A percentile compares a stretch with the other conserved stretches of the same genome.
These are phyloP conservation scores for Nibea albiflora DNA, from an alignment of 2,113 vertebrate species.

Conservation along the genomic window DNA sequence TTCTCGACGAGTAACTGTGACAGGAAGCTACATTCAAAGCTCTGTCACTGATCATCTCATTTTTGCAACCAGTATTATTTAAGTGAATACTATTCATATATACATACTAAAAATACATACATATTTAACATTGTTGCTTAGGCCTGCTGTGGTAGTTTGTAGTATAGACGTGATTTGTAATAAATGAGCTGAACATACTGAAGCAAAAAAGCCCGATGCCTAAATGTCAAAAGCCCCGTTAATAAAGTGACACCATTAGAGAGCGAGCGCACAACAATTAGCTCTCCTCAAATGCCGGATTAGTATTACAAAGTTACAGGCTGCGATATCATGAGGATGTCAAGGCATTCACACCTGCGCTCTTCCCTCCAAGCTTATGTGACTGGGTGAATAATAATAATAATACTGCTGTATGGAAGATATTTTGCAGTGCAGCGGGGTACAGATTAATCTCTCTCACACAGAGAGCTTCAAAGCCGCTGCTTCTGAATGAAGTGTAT, in stretches of 20 bases:
- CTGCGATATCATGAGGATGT: conserved; percentile 2
- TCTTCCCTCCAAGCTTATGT: background rate
- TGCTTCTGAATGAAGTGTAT: background rate
- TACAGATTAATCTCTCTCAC: conserved; percentile 22
- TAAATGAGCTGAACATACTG: background rate
- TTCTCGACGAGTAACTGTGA: background rate
- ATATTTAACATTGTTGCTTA: background rate
- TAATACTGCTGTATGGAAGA: background rate
- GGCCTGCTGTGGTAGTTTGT: background rate
- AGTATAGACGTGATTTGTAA: background rate
- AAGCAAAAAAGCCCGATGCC: background rate
- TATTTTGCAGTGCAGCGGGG: background rate
- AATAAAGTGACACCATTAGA: conserved; percentile 35
- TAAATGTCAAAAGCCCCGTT: conserved; percentile 31
- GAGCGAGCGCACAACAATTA: conserved; percentile 23
- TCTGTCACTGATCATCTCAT: background rate
- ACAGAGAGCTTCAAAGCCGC: background rate
- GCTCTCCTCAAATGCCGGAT: conserved; percentile 51
- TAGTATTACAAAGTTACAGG: conserved; percentile 15
- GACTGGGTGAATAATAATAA: conserved; percentile 15
- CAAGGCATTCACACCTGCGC: conserved; percentile 37
- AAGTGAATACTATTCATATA: background rate
- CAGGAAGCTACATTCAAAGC: background rate
- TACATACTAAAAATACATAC: background rate
- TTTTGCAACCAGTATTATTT: background rate